Evolutionary conservation across 2,888 invertebrate species (phyloP), one percentile per base, ranked within the genome.

Genomic region (Drosophila siamana): DNA sequence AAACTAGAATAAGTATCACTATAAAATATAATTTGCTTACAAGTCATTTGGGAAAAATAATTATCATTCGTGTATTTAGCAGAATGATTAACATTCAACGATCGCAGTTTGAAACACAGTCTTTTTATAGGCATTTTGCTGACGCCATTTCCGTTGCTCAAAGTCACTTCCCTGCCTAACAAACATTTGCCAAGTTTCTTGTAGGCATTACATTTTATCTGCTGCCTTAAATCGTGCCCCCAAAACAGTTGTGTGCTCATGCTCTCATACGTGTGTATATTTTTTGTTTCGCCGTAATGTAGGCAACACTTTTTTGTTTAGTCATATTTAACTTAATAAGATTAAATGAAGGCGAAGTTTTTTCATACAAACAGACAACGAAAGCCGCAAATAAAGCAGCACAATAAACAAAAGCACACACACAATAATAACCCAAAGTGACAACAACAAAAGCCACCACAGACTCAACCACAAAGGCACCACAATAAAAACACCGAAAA

Each of bases 401-500:
- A 13, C 11, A 3, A 9, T 19, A 46, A 51, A 8, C 22, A 47
- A 13, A 24, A 15, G 16, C 11, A 16, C 51, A 41, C 28, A 52
- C 7, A 36, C 60, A 36, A n/a, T 11, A 51, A 26, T 19, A 50
- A 8, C 11, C 9, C 30, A 22, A 7, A 41, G 9, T 24, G 50
- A 8, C 9, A 30, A 24, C 38, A 51, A 40, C 48, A 30, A 3
- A 15, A 47, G 41, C 22, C 36, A 11, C 46, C 36, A 2, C 46
- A 60, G 13, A 28, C 38, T 57, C 47, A 55, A 52, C 43, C 36
- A 33, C 73, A 56, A 76, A 60, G 55, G 38, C 30, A 55, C 46
- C 47, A 47, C 66, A 78, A 78, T 66, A 70, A 56, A 80, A 68
- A 60, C 57, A 71, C 44, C 52, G 74, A 57, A 70, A 78, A 75